These are phyloP conservation scores for Ecdyonurus torrentis DNA, from an alignment of 2,888 invertebrate genomes.

Conservation along the genomic window DNA sequence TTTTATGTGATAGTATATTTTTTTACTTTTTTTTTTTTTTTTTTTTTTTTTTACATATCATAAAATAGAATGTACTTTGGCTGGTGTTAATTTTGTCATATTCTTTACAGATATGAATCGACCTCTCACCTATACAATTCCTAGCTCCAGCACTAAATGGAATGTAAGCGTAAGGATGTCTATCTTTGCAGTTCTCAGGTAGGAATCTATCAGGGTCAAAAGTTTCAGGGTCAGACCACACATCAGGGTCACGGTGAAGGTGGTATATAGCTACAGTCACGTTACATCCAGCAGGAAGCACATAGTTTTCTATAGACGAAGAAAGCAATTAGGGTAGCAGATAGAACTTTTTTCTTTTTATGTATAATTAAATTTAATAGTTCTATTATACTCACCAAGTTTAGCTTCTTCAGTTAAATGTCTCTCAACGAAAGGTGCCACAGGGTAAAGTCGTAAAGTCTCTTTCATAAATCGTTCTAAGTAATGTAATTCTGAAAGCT, in stretches of 20 bases:
- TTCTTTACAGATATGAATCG: too few relatives aligned
- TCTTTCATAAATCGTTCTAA: constrained; percentile 7
- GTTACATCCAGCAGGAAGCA: constrained; percentile 4
- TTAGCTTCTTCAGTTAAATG: background rate
- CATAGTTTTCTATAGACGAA: constrained; percentile 3
- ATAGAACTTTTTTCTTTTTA: too few relatives aligned
- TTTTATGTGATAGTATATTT: too few relatives aligned
- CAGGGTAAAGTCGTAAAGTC: constrained; percentile 3
- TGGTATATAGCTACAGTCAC: background rate
- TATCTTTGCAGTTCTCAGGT: background rate
- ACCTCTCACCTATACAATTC: constrained; percentile 8
- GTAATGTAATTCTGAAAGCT: background rate
- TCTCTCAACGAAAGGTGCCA: constrained; percentile 2
- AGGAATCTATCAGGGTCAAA: constrained; percentile 8
- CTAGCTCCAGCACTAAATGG: constrained; percentile 7
- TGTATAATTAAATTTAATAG: too few relatives aligned
- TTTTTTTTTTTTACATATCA: too few relatives aligned
- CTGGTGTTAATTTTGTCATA: background rate
- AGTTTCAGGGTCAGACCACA: constrained; percentile 5
- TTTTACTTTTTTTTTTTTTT: too few relatives aligned
- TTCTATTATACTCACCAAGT: background rate
- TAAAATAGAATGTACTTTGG: too few relatives aligned
- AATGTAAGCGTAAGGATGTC: constrained; percentile 7
- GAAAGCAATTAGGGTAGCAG: too few relatives aligned
- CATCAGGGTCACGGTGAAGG: constrained; percentile 2